A percentile compares a stretch with the other conserved stretches of the same genome.
Evolutionary conservation across 2,888 invertebrate species (phyloP).

Genomic region (Ellobium chinense): DNA sequence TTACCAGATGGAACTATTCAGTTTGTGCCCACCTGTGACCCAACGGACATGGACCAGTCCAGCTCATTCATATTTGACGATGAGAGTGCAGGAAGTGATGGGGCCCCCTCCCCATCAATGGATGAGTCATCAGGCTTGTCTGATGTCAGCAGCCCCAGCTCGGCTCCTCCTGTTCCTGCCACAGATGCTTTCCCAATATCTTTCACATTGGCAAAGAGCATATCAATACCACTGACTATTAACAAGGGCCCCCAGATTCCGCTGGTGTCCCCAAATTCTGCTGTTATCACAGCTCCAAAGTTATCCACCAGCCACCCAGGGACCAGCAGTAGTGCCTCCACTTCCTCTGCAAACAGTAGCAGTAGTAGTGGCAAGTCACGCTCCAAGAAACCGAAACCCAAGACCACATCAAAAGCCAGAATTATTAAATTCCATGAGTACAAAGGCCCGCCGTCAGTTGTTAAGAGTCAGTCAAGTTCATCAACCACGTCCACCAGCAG

Average conservation of each 20-base stretch:
- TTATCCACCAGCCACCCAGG: slow-evolving; percentile 23
- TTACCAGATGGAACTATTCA: slow-evolving; percentile 94
- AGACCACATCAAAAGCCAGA: slow-evolving; percentile 87
- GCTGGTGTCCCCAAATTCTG: slow-evolving; percentile 8
- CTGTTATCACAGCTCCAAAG: slow-evolving; percentile 12
- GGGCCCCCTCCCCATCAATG: slow-evolving; percentile 74
- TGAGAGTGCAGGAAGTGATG: slow-evolving; percentile 86
- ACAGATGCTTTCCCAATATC: slow-evolving; percentile 38
- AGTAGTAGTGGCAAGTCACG: slow-evolving; percentile 57
- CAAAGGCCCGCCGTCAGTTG: slow-evolving; percentile 89
- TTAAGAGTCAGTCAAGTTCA: slow-evolving; percentile 81
- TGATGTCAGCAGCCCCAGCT: slow-evolving; percentile 66
- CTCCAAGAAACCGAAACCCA: slow-evolving; percentile 88
- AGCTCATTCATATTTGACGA: slow-evolving; percentile 86
- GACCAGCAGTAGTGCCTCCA: slow-evolving; percentile 19
- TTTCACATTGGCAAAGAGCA: slow-evolving; percentile 39
- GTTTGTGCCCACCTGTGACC: slow-evolving; percentile 95
- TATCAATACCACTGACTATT: slow-evolving; percentile 22
- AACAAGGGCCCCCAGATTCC: slow-evolving; percentile 15
- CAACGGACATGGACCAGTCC: slow-evolving; percentile 85
- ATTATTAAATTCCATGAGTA: slow-evolving; percentile 98
- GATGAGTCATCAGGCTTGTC: slow-evolving; percentile 70
- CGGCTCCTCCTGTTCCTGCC: slow-evolving; percentile 62
- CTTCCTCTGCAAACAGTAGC: slow-evolving; percentile 32
- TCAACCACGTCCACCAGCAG: slow-evolving; percentile 29